Evolutionary conservation across 2,113 vertebrate genomes (phyloP), one percentile per base, ranked within the genome.

Genomic region (Oryzias melastigma): DNA sequence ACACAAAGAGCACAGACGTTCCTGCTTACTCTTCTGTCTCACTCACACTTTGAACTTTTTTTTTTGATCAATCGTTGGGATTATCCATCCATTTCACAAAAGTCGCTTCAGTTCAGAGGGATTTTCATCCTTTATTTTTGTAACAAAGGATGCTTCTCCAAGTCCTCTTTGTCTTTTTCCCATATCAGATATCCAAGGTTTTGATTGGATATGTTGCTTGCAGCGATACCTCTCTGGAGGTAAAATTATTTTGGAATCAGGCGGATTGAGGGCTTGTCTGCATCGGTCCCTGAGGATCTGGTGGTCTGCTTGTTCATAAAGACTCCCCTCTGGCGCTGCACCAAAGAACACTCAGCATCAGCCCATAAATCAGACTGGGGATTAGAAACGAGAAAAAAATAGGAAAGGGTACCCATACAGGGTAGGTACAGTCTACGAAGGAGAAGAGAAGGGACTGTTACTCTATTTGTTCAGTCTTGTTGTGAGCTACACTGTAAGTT

Each of bases 1-100:
- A 91, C 91, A 90, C 88, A 91, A 91, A 91, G 91, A 86, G 89
- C 79, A 76, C 67, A 58, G 50, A 42, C 61, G 27, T 70, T 82
- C 48, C 29, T 17, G 56, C 77, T 78, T 73, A 35, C 59, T 61
- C 71, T 62, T 49, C 10, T 62, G 57, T 62, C 61, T 70, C 42
- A 50, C 45, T 57, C 55, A 25, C 61, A 53, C 8, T 42, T 29
- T 42, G 3, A 35, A 35, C 35, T 35, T 35, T 35, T 35, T 12
- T 35, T 35, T 35, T 35, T 13, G 7, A 35, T 12, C 8, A 35
- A 35, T 12, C 8, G 12, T 35, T 35, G 8, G 2, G 35, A 35
- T 35, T 3, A 35, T 35, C 22, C 22, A 13, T 35, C 3, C 10
- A 35, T 35, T 35, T 35, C 8, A 35, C 8, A 35, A 10, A 35